Evolutionary conservation across 2,797 vertebrate genomes (phyloP), one percentile per base, ranked within the genome.

Genomic region (Bryconaethiops microstoma): DNA sequence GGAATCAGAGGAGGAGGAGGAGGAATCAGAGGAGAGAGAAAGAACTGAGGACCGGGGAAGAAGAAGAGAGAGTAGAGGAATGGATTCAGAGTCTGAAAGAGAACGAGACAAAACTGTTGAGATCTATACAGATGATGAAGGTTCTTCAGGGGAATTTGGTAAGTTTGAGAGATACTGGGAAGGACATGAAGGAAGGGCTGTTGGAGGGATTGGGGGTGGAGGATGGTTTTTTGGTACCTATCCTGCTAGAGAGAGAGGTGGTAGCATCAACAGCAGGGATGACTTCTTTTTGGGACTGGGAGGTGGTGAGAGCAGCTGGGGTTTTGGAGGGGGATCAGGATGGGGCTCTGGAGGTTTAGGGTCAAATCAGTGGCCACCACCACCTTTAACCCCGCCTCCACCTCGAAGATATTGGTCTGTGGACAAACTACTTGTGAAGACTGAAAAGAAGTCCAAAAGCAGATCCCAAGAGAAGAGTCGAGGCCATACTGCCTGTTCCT

Each of bases 351-450:
- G 76, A 63, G 86, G 85, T 48, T 81, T 85, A 0, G 92, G 92
- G 55, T 91, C 92, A 0, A 92, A 82, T 54, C 82, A 92, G 48
- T 94, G 94, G 93, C 87, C 94, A 50, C 92, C 86, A 0, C 86
- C 93, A 68, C 91, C 94, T 48, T 88, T 93, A 73, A 93, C 93
- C 0, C 92, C 93, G 4, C 94, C 94, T 9, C 93, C 93, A 67
- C 95, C 95, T 8, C 89, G 94, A 21, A 93, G 95, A 83, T 97
- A 97, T 87, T 97, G 96, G 96, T 97, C 96, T 0, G 96, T 97
- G 4, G 96, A 97, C 87, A 97, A 97, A 88, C 92, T 97, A 78
- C 93, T 93, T 67, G 89, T 95, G 48, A 94, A 95, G 82, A 92
- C 92, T n/a, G 93, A 94, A 87, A 95, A 93, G 86, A 94, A 92